Base-by-base conservation (phyloP, 2,797 vertebrate genomes). In the Notolepis coatsorum region DNA sequence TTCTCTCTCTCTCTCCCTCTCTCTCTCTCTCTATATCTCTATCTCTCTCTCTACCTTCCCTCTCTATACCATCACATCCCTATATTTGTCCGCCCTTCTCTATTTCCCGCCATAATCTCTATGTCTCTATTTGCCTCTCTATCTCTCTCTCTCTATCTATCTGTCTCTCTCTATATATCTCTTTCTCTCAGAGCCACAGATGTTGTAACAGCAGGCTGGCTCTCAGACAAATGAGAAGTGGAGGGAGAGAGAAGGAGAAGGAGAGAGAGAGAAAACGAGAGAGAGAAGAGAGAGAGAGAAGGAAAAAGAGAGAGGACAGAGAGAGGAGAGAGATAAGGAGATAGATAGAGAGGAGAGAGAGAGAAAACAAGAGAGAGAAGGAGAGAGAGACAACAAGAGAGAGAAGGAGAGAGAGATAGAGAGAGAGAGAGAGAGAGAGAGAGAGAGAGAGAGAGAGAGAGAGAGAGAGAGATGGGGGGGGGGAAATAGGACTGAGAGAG, bases 171-270 rank as follows among this genome's bases (percentile, higher is more conserved):
- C 68, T 69, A 75, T 79, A 39, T 23, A 17, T 38, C 20, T 23
- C 38, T 41, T 15, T 17, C n/a, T 15, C 3, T 41, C 6, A 7
- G 30, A 31, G 15, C 54, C 74, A 48, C 87, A 89, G 87, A 86
- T 88, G 85, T 87, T 83, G 38, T 28, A 88, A 82, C 86, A 88
- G 84, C 78, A 84, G 84, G 84, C 73, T 64, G 68, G 62, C 75
- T 73, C 71, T 69, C 71, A 73, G 69, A 86, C 77, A 82, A 61
- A 82, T 74, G 66, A 80, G 68, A 68, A 73, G 67, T 50, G 49
- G 46, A 67, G 51, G 35, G 20, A 23, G 55, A 45, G 54, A 59
- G 20, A 43, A 23, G 48, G 41, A 54, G 45, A 42, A 47, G 27
- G 45, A 58, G 38, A 24, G n/a, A 24, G 38, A 58, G 60, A 50